These are phyloP conservation scores for Apis cerana DNA, from an alignment of 1,140 invertebrate species.

Conservation along the genomic window DNA sequence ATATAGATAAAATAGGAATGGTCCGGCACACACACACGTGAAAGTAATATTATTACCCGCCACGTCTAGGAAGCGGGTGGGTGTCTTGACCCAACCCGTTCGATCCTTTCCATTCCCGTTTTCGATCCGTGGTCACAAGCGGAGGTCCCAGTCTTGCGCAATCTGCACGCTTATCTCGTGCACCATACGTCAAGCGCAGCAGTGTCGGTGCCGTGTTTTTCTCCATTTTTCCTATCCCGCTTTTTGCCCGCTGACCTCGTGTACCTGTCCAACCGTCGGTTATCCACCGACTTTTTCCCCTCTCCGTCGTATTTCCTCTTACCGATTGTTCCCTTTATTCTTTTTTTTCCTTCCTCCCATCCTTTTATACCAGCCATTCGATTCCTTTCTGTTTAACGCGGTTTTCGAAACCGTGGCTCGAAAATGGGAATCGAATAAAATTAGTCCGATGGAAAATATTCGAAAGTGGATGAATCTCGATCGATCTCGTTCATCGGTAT, in stretches of 20 bases:
- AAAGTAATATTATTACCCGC: conserved; percentile 28
- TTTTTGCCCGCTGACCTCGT: conserved; percentile 40
- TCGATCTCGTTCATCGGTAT: neutral
- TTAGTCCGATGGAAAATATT: conserved; percentile 24
- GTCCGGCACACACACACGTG: neutral
- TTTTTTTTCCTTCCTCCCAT: too few species aligned
- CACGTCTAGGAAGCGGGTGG: conserved; percentile 12
- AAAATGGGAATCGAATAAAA: neutral
- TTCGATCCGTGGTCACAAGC: conserved; percentile 45
- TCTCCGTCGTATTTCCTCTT: neutral
- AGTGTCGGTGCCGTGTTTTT: conserved; percentile 30
- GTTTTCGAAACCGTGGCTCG: neutral
- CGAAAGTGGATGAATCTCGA: neutral
- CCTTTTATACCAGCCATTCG: neutral
- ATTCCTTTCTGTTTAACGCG: conserved; percentile 13
- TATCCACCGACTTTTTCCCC: conserved; percentile 32
- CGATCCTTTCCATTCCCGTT: conserved; percentile 1
- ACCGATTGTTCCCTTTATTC: too few species aligned
- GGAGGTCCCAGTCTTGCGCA: conserved; percentile 32
- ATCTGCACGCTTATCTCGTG: conserved; percentile 61
- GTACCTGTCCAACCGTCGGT: conserved; percentile 44
- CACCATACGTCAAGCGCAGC: conserved; percentile 53
- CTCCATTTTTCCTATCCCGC: conserved; percentile 42
- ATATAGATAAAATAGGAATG: conserved; percentile 14
- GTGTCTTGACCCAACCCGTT: conserved; percentile 38